Base-by-base conservation (phyloP, 2,113 vertebrate genomes). In the Baryphthengus martii region DNA sequence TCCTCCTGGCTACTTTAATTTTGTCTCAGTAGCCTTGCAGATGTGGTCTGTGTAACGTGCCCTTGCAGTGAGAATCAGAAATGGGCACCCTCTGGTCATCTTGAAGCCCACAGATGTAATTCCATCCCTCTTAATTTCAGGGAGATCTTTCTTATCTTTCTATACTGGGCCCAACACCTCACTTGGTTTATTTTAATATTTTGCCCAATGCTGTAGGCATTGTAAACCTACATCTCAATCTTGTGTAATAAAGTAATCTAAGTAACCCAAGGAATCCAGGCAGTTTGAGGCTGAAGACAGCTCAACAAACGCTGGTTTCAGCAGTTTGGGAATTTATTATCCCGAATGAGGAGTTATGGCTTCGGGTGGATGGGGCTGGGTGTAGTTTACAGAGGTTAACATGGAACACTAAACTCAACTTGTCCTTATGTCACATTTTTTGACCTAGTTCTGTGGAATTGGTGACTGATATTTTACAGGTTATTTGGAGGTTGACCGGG, bases 1-100 rank as follows among this genome's bases (percentile, higher is more conserved):
- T 90, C 67, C 66, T 93, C 35, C 61, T 71, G 85, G 68, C 86
- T 86, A n/a, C 79, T 95, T 90, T 17, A 79, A 70, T 91, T 91
- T 80, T 84, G 16, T 61, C 78, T 83, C 67, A 0, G 1, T 19
- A 58, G 45, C 79, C 37, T 63, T 72, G 61, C 44, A 75, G 11
- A 93, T 1, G 3, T 61, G n/a, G 33, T 86, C 39, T 67, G 44
- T 2, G 8, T 80, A 74, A 47, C 19, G 1, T 56, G 61, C 33
- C 75, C 63, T 77, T 52, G 52, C 55, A 84, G 63, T 42, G 55
- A 72, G 68, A 81, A 90, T 89, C 47, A 42, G 72, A 92, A 92
- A 55, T 33, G 31, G 61, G 65, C 31, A 77, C 39, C 72, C 85
- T 92, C 92, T 1, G 7, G 87, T 94, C 72, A 72, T 91, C 90